Base-by-base conservation (phyloP, 2,888 invertebrate species). In the Drosophila algonquin region DNA sequence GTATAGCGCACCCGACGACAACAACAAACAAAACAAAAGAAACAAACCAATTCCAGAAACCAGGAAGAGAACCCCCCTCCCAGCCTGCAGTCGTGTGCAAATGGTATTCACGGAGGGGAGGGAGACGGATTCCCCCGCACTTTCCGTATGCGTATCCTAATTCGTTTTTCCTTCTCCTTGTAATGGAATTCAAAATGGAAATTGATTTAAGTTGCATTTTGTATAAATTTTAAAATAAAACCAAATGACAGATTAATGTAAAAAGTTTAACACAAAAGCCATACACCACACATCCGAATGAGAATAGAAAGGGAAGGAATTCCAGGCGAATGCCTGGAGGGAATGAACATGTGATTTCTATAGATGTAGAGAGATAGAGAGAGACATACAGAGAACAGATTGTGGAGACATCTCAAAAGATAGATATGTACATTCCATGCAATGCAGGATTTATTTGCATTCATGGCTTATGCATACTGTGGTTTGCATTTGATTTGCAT, bases 171-270 rank as follows among this genome's bases (percentile, higher is more conserved):
- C 21, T 16, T 67, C 73, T 63, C 48, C 51, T 63, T 47, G 32
- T 62, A 40, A 40, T 40, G 40, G 40, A 40, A 40, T 40, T 40
- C 40, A 40, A 40, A n/a, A 40, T 40, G 40, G 40, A 40, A 46
- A 67, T 62, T 71, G 58, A 51, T 72, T 80, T 80, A 75, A 72
- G 71, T 79, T 86, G 77, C 63, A 73, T 76, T 65, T 65, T 75
- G 73, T 77, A 77, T 83, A 86, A 40, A 40, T 40, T 40, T 80
- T 72, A 56, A 48, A 83, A 74, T 71, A 70, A 63, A 81, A 65
- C 64, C 67, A 63, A 79, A 83, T 86, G 71, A 81, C 73, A 81
- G 58, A 35, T 59, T 76, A 74, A 59, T 83, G 87, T 83, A 84
- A 72, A 83, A 83, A 83, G 73, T 74, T 73, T 48, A 80, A 80